Evolutionary conservation across 2,113 vertebrate genomes (phyloP), one percentile per base, ranked within the genome.

Genomic region (Silurus glanis): DNA sequence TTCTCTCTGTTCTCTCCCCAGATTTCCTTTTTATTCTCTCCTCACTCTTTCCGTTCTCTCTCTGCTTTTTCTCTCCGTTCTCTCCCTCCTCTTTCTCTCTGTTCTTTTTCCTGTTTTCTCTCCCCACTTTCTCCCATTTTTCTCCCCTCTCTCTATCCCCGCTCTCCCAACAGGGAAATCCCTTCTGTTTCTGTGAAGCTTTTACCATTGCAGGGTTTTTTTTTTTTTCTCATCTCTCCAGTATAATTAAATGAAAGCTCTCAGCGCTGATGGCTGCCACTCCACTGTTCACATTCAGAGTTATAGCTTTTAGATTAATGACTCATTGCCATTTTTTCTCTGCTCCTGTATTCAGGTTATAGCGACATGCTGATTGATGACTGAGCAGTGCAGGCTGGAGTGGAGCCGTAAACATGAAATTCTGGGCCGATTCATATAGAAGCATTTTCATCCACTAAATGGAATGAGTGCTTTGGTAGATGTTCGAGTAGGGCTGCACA

Each of bases 201-300:
- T 55, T 88, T 55, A 51, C 23, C 23, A 49, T 75, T 19, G 59
- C 64, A 7, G 2, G 55, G 23, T 55, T 6, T 28, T 23, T 72
- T 7, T 59, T 28, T 19, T 12, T 83, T 10, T 64, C 0, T 23
- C 76, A 89, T 91, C 87, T 86, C 83, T 81, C 86, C 76, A 86
- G 88, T 86, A 59, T 6, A 61, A 88, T 89, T 87, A 87, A 87
- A 89, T 90, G 69, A 85, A 85, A 71, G 84, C 75, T 83, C 80
- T 76, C 25, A 62, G 80, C 80, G 56, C 83, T 67, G 84, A 88
- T 82, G 56, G 74, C 78, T 76, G 51, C 74, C 74, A 80, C 67
- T 81, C 56, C 86, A 61, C 79, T 82, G 23, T 59, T n/a, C 76
- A 79, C 61, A 51, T 85, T 81, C 58, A 87, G 82, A 87, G 58